Base-by-base conservation (phyloP, 2,888 invertebrate genomes). In the Apotomis betuletana region DNA sequence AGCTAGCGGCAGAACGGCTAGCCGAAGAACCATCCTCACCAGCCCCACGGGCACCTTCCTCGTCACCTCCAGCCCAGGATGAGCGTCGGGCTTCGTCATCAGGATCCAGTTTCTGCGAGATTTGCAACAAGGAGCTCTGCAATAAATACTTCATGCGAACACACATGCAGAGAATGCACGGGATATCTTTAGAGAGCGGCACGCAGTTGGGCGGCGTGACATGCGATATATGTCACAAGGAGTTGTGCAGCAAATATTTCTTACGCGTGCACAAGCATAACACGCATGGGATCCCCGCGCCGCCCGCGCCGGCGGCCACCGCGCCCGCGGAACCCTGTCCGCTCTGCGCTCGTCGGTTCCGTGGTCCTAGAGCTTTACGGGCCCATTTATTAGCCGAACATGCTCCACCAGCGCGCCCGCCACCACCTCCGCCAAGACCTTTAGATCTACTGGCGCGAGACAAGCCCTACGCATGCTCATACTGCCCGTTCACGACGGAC, bases 81-180 rank as follows among this genome's bases (percentile, higher is more conserved):
- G 92, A 92, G 72, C 88, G 93, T n/a, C 94, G 95, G 59, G 92
- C 95, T 52, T 90, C 95, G 57, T 95, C 95, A 0, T 88, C 90
- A 15, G 91, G 97, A 1, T 97, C 97, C 75, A 98, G 98, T 83
- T 98, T 98, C 88, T 99, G 99, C 87, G 98, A 98, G 87, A 98
- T 99, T 76, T 99, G 99, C 91, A 99, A 99, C 94, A 99, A 99
- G 90, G 99, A 99, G 91, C 94, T 99, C 79, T 99, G 99, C 94
- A 99, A 99, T 94, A 99, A 99, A 90, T 99, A 99, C 88, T 99
- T 99, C 90, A 98, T 99, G 97, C 98, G 99, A 88, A 99, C 99
- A 1, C 99, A 99, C 93, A 99, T 99, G 98, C 97, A 98, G 86
- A 96, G 99, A 86, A 99, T 99, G 98, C 99, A 98, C 89, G 98